Base-by-base conservation (phyloP, 2,113 vertebrate species). In the Redunca redunca region DNA sequence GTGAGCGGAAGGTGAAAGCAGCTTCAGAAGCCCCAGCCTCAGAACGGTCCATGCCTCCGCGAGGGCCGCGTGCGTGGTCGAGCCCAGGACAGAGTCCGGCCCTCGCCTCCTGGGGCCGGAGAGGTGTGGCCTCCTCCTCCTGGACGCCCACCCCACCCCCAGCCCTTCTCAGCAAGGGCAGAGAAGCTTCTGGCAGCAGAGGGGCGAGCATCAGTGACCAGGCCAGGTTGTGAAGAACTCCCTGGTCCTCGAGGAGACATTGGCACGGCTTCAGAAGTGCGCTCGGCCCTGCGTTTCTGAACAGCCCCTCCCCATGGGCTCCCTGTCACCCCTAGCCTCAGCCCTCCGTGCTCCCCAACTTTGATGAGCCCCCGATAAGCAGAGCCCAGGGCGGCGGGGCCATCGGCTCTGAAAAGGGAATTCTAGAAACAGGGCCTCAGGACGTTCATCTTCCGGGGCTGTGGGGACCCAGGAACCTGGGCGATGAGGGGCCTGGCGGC, bases 301-400 rank as follows among this genome's bases (percentile, higher is more conserved):
- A 48, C 62, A 58, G 92, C 7, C 60, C 36, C 50, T 87, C 43
- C 40, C 7, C 7, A 16, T 30, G 50, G 53, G 78, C 60, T 53
- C 30, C 46, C 60, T 43, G 23, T 46, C 46, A 15, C 26, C 52
- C 77, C 5, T 2, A 12, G 9, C n/a, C 36, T 2, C 15, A 1
- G 28, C 40, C 28, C 28, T 81, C 88, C 28, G 9, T 4, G 90
- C 95, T 85, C 60, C 55, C 9, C 91, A 21, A 98, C 99, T 99
- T 88, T 98, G 98, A 99, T 98, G 98, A 99, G 96, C 99, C 99
- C 50, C 99, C 99, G 80, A 99, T 99, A 99, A 99, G 99, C 99
- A 99, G 46, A 99, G 97, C 95, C 99, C 99, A 99, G 21, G 50
- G 0, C 28, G 60, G n/a, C 83, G 0, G 0, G 0, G 7, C 83